A percentile compares a stretch with the other conserved stretches of the same genome.
Conservation (phyloP, 1,140 invertebrate species). For the Drosophila virilis region DNA sequence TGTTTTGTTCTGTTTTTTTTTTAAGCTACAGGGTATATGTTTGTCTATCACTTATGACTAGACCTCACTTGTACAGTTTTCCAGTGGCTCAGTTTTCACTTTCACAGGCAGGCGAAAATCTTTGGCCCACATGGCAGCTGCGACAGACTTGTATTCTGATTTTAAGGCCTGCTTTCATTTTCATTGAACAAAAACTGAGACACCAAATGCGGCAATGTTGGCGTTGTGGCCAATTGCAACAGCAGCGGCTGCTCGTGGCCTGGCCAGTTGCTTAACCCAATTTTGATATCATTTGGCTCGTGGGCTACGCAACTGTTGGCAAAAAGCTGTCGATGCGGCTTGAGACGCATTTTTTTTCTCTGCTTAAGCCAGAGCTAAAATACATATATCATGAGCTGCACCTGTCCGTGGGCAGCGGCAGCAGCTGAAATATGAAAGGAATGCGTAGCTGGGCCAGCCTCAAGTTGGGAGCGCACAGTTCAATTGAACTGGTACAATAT, state of each 20-base stretch:
- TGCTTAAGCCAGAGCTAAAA: slow-evolving; percentile 26
- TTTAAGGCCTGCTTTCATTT: slow-evolving; percentile 77
- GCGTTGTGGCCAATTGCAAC: slow-evolving; percentile 37
- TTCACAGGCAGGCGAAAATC: slow-evolving; percentile 66
- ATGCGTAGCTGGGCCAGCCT: slow-evolving; percentile 19
- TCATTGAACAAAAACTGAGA: slow-evolving; percentile 69
- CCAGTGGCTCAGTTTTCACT: slow-evolving; percentile 62
- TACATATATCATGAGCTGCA: slow-evolving; percentile 48
- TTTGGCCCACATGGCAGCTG: slow-evolving; percentile 50
- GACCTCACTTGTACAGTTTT: background rate
- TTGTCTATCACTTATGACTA: background rate
- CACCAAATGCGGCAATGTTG: slow-evolving; percentile 49
- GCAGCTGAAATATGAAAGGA: slow-evolving; percentile 14
- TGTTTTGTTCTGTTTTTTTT: too few relatives aligned
- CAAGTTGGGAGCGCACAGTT: slow-evolving; percentile 6
- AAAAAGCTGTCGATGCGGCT: slow-evolving; percentile 27
- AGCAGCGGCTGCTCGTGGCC: slow-evolving; percentile 30
- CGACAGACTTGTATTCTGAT: slow-evolving; percentile 61
- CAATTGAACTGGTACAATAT: slow-evolving; percentile 14
- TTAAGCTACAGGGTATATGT: background rate
- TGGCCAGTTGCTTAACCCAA: slow-evolving; percentile 72
- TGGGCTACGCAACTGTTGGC: slow-evolving; percentile 66
- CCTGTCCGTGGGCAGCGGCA: slow-evolving; percentile 57
- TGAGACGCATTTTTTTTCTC: slow-evolving; percentile 60
- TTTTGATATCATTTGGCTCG: slow-evolving; percentile 65